These are phyloP conservation scores for Brachyopa scutellaris DNA, from an alignment of 2,888 invertebrate genomes.

Conservation along the genomic window DNA sequence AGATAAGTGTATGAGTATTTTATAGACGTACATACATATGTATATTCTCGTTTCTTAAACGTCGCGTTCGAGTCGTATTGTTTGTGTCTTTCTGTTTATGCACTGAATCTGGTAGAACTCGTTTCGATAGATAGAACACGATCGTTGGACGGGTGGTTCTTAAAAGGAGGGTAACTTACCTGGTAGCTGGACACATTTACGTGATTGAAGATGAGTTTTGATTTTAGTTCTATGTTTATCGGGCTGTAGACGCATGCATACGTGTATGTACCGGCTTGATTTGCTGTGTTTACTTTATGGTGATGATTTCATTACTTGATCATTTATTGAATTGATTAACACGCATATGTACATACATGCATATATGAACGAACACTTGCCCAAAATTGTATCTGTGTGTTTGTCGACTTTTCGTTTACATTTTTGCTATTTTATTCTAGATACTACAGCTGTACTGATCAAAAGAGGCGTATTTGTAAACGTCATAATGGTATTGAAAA, in stretches of 20 bases:
- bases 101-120: constrained; percentile 63
- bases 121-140: constrained; percentile 54
- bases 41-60: constrained; percentile 24
- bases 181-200: constrained; percentile 6
- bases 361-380: too few relatives aligned
- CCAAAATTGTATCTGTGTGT: too few relatives aligned
- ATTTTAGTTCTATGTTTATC: constrained; percentile 36
- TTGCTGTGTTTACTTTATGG: constrained; percentile 1
- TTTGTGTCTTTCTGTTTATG: constrained; percentile 44
- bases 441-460: too few relatives aligned
- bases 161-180: constrained; percentile 13
- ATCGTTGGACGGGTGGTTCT: constrained; percentile 39
- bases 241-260: not conserved
- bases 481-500: too few relatives aligned
- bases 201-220: constrained; percentile 39
- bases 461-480: too few relatives aligned
- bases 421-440: too few relatives aligned
- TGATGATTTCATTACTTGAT: constrained; percentile 47
- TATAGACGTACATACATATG: constrained; percentile 10
- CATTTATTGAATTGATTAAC: not conserved
- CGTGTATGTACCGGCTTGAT: not conserved
- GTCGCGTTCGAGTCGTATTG: not conserved
- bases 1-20: constrained; percentile 10
- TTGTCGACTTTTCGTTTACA: too few relatives aligned
- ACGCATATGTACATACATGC: too few relatives aligned